Conservation (phyloP, 2,797 vertebrate genomes). For the Ambastaia sidthimunki region DNA sequence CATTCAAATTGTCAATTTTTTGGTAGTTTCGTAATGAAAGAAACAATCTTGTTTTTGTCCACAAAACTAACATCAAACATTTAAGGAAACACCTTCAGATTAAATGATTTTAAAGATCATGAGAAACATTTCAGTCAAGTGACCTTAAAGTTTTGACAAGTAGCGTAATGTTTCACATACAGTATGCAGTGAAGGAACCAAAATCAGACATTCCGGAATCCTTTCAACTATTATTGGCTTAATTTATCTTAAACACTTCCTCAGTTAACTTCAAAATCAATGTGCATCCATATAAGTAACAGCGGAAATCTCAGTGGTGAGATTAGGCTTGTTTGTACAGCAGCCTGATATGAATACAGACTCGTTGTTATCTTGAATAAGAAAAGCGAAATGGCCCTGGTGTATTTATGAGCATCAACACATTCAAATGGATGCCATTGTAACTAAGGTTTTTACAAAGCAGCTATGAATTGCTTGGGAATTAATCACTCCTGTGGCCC, state of each 20-base stretch:
- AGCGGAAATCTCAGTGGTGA: conserved; percentile 4
- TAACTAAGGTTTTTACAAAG: conserved; percentile 26
- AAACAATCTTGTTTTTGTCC: too few relatives aligned
- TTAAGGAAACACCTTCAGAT: too few relatives aligned
- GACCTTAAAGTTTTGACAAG: too few relatives aligned
- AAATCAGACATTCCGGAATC: too few relatives aligned
- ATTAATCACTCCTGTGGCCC: conserved; percentile 27
- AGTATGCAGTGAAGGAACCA: too few relatives aligned
- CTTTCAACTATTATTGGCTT: not conserved
- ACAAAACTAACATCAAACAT: too few relatives aligned
- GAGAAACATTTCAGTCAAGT: too few relatives aligned
- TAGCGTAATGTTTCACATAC: too few relatives aligned
- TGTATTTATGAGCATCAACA: conserved; percentile 31
- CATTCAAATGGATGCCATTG: conserved; percentile 20
- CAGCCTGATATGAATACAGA: not conserved
- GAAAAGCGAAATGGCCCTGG: conserved; percentile 24
- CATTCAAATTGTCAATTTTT: too few relatives aligned
- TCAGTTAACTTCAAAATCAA: not conserved
- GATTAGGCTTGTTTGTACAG: conserved; percentile 2
- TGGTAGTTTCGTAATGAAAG: too few relatives aligned
- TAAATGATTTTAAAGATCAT: too few relatives aligned
- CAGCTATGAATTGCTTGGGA: conserved; percentile 14
- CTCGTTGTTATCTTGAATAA: not conserved
- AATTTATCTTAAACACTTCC: not conserved
- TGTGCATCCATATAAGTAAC: not conserved